Conservation (phyloP, 2,797 vertebrate species). For the Peromyscus melanophrys region DNA sequence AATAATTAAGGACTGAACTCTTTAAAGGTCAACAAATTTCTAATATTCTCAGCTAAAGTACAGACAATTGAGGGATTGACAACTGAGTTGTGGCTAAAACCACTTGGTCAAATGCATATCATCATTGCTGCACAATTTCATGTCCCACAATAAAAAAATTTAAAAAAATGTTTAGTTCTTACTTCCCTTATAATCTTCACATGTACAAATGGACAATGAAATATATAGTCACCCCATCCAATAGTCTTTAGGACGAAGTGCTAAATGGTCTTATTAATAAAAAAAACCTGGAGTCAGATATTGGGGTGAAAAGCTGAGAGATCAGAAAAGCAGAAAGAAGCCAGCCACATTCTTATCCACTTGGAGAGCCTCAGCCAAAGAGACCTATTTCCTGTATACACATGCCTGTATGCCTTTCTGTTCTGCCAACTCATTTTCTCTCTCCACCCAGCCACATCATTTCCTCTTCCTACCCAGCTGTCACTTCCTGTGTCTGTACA, state of each 20-base stretch:
- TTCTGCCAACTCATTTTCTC: no score
- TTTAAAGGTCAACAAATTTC: background rate
- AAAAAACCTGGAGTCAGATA: no score
- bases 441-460: no score
- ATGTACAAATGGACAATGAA: background rate
- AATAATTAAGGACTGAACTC: background rate
- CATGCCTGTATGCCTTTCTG: no score
- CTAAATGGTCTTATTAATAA: no score
- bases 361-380: no score
- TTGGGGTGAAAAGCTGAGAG: no score
- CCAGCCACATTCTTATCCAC: no score
- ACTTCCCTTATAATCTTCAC: background rate
- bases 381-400: no score
- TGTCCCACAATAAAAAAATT: background rate
- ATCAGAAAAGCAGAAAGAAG: no score
- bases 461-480: no score
- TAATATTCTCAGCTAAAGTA: slow-evolving; percentile 40
- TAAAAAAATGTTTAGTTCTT: background rate
- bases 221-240: background rate
- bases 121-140: background rate
- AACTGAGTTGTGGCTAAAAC: slow-evolving; percentile 1
- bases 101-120: background rate
- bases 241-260: background rate
- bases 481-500: no score
- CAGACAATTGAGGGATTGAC: background rate